phyloP scores from a whole-genome alignment of 2,888 invertebrate species.

The Macrophya alboannulata region DNA sequence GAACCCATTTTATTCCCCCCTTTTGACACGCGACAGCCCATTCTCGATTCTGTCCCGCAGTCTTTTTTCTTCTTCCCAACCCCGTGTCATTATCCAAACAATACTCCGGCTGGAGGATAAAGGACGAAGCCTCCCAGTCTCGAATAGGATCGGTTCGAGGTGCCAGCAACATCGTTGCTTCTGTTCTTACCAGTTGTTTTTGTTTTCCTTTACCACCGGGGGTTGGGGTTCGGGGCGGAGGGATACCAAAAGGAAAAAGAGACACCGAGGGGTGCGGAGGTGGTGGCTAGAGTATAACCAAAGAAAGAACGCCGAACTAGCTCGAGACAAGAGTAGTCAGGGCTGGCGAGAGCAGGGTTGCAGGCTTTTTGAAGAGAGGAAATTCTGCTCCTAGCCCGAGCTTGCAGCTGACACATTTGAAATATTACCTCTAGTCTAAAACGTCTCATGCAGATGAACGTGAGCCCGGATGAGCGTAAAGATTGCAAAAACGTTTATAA shows the following conservation, averaged over 20 bases:
- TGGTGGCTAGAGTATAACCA: neutral
- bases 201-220: neutral
- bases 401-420: conserved; percentile 47
- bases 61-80: neutral
- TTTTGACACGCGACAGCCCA: neutral
- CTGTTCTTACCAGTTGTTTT: conserved; percentile 37
- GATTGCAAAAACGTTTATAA: conserved; percentile 49
- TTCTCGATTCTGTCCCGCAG: neutral
- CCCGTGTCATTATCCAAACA: conserved; percentile 40
- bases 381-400: conserved; percentile 3
- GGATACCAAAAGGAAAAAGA: neutral
- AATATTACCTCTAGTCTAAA: conserved; percentile 42
- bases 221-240: neutral
- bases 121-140: neutral
- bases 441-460: conserved; percentile 50
- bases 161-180: neutral
- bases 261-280: neutral
- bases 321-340: conserved; percentile 22
- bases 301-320: conserved; percentile 43
- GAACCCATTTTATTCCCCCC: neutral
- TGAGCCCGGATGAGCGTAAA: conserved; percentile 42
- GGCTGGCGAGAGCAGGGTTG: conserved; percentile 21
- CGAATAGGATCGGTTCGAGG: conserved; percentile 20
- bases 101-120: conserved; percentile 19
- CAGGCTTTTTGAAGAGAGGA: conserved; percentile 36